Evolutionary conservation across 2,888 invertebrate genomes (phyloP).

Genomic region (Rhabditoides inermis): DNA sequence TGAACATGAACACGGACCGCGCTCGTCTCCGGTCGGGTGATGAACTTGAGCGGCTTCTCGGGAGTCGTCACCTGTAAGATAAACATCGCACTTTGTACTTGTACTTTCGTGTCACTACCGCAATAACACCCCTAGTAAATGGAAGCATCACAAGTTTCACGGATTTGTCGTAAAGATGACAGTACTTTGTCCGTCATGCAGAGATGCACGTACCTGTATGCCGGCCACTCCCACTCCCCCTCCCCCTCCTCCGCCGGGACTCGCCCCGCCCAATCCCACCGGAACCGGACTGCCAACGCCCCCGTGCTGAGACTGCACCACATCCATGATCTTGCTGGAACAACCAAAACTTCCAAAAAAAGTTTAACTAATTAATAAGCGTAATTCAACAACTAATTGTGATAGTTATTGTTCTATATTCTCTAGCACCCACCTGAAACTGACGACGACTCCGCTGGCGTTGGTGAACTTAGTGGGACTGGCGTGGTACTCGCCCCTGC

Average conservation of each 20-base stretch:
- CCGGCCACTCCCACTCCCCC: too few species aligned
- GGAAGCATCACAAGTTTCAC: too few species aligned
- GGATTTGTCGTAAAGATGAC: too few species aligned
- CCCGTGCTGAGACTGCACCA: not conserved
- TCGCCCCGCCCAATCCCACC: not conserved
- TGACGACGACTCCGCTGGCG: conserved; percentile 23
- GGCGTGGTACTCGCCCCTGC: conserved; percentile 15
- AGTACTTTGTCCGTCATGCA: too few species aligned
- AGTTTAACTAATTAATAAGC: conserved; percentile 10
- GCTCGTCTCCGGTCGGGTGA: conserved; percentile 19
- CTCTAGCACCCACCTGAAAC: conserved; percentile 22
- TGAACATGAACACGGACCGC: conserved; percentile 14
- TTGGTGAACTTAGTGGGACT: conserved; percentile 37
- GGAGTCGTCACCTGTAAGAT: too few species aligned
- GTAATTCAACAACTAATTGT: not conserved
- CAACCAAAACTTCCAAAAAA: conserved; percentile 7
- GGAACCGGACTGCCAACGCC: not conserved
- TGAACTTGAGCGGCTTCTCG: too few species aligned
- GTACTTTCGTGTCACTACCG: too few species aligned
- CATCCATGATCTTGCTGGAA: not conserved
- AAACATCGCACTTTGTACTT: too few species aligned
- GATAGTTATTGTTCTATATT: not conserved
- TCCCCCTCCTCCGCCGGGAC: too few species aligned
- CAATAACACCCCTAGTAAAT: too few species aligned
- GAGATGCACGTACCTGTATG: too few species aligned